A percentile compares a stretch with the other conserved stretches of the same genome.
Conservation (phyloP, 2,888 invertebrate genomes). For the Drosophila emarginata region DNA sequence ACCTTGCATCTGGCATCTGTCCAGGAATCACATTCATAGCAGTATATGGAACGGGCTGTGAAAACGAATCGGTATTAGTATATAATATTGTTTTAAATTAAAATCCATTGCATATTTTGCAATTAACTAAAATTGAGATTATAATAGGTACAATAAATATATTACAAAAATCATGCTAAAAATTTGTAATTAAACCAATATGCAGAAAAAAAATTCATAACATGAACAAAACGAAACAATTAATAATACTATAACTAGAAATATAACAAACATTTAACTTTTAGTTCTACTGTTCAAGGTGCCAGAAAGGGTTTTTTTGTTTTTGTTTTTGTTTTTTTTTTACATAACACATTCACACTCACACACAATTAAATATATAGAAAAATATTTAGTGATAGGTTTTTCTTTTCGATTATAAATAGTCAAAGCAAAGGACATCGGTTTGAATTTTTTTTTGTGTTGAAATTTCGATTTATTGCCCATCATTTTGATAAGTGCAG, state of each 20-base stretch:
- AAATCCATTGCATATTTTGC: neutral
- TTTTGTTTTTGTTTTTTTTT: conserved; percentile 25
- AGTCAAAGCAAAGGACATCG: neutral
- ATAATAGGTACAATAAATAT: neutral
- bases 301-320: neutral
- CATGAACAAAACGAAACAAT: neutral
- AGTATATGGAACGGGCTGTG: conserved; percentile 93
- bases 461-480: neutral
- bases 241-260: neutral
- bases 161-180: conserved; percentile 2
- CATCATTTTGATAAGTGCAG: neutral
- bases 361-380: conserved; percentile 33
- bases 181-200: neutral
- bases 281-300: neutral
- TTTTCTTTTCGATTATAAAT: neutral
- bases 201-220: neutral
- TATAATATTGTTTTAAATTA: neutral
- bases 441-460: neutral
- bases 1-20: conserved; percentile 91
- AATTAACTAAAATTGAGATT: conserved; percentile 4
- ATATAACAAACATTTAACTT: neutral
- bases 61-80: conserved; percentile 20
- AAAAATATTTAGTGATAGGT: conserved; percentile 7
- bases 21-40: conserved; percentile 97
- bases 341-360: conserved; percentile 40